Base-by-base conservation (phyloP, 2,888 invertebrate species). In the Ormyrus thymus region DNA sequence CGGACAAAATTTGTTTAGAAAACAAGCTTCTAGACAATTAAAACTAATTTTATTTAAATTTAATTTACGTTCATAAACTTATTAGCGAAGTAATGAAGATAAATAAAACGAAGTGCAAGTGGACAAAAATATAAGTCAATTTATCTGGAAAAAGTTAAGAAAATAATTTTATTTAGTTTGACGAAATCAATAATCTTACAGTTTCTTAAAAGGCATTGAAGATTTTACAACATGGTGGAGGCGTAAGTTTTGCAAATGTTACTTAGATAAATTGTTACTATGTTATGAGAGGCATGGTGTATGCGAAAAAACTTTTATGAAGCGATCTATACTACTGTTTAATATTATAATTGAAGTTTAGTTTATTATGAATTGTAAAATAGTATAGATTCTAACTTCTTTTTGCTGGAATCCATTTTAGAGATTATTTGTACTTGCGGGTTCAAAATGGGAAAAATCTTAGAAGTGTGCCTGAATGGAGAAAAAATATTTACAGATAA, bases 401-500 rank as follows among this genome's bases (percentile, higher is more conserved):
- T 80, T 69, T 64, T 79, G 75, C 74, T 62, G 43, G 75, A 76
- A 75, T 56, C 69, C 71, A 70, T 76, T 58, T 58, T 78, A 76
- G 75, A 81, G 68, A 80, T 75, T 78, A 80, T 73, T 77, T 77
- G 15, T 65, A 70, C 75, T 72, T 72, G 13, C 9, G 75, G 71
- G 61, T 69, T 78, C 53, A 29, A 70, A 11, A 29, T 66, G 72
- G 45, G 64, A 78, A 72, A 76, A 80, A 69, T 76, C 50, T 76
- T 80, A 76, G 29, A 72, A 75, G 58, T 72, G 79, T 82, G 82
- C 83, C 79, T 83, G 80, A 80, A 13, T 82, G 50, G 75, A 81
- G 78, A 80, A 64, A 64, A 76, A 76, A 78, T 76, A 61, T 68
- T 76, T 76, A 65, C 66, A 76, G 13, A 80, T 79, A 79, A 51